Evolutionary conservation across 2,113 vertebrate species (phyloP).

Genomic region (Siniperca chuatsi): DNA sequence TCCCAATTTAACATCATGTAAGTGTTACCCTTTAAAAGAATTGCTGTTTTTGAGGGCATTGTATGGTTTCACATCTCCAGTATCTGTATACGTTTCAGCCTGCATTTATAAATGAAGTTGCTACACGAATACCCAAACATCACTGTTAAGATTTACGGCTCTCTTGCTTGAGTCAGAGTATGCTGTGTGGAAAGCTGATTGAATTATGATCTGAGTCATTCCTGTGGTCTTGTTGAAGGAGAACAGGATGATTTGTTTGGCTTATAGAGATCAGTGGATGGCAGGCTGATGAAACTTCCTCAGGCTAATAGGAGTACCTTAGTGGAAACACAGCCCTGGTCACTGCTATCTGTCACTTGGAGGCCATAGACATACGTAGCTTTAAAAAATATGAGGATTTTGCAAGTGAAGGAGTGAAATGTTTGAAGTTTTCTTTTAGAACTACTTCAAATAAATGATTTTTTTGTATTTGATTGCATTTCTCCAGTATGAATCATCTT

Average conservation of each 20-base stretch:
- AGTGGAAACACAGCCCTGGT: neutral
- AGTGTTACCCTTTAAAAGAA: neutral
- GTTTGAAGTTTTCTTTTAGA: conserved; percentile 11
- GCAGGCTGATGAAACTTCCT: conserved; percentile 29
- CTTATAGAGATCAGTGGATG: conserved; percentile 36
- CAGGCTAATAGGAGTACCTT: conserved; percentile 29
- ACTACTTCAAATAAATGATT: neutral
- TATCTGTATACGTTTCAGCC: neutral
- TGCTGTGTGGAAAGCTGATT: conserved; percentile 13
- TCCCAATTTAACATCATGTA: neutral
- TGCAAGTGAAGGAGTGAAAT: neutral
- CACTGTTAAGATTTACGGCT: conserved; percentile 8
- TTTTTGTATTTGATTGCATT: neutral
- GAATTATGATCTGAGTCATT: conserved; percentile 40
- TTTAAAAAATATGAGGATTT: neutral
- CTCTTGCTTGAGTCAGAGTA: neutral
- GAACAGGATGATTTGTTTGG: conserved; percentile 23
- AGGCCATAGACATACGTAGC: neutral
- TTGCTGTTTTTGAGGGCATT: neutral
- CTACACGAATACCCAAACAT: neutral
- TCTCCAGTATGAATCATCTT: neutral
- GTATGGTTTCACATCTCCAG: neutral
- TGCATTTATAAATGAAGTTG: neutral
- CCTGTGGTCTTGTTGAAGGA: conserved; percentile 47
- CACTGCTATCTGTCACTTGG: neutral